Evolutionary conservation across 2,888 invertebrate genomes (phyloP).

Genomic region (Balanococcus diminutus): DNA sequence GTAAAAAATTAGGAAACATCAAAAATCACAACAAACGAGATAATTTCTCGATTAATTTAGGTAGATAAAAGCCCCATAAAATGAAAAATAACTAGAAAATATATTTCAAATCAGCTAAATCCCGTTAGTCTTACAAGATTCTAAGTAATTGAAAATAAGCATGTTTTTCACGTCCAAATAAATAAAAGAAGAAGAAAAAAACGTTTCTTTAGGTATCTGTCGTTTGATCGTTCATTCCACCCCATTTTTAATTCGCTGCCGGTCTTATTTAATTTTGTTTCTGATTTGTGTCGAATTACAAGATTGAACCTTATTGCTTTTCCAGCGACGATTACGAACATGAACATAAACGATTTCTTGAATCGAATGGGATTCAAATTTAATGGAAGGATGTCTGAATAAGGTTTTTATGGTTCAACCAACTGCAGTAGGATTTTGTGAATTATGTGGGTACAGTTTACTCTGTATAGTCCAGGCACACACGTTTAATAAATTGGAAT

Average conservation of each 20-base stretch:
- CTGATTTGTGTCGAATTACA: slow-evolving; percentile 3
- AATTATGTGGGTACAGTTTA: no score
- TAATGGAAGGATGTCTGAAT: not conserved
- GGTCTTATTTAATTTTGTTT: not conserved
- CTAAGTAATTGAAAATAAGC: slow-evolving; percentile 14
- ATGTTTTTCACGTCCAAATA: slow-evolving; percentile 5
- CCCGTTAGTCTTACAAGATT: not conserved
- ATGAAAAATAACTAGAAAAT: not conserved
- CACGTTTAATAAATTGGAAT: no score
- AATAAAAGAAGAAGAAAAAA: not conserved
- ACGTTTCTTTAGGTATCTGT: not conserved
- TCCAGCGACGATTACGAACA: not conserved
- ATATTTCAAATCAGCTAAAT: not conserved
- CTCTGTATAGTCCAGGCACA: no score
- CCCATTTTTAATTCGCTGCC: not conserved
- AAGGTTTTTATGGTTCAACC: no score
- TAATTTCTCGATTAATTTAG: not conserved
- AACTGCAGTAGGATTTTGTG: no score
- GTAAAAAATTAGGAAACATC: not conserved
- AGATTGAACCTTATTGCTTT: not conserved
- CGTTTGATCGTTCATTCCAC: slow-evolving; percentile 14
- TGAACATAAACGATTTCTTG: not conserved
- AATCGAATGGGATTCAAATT: not conserved
- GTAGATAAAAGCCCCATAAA: not conserved
- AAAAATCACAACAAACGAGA: not conserved